Base-by-base conservation (phyloP, 2,113 vertebrate genomes). In the Chrysochloris asiatica region DNA sequence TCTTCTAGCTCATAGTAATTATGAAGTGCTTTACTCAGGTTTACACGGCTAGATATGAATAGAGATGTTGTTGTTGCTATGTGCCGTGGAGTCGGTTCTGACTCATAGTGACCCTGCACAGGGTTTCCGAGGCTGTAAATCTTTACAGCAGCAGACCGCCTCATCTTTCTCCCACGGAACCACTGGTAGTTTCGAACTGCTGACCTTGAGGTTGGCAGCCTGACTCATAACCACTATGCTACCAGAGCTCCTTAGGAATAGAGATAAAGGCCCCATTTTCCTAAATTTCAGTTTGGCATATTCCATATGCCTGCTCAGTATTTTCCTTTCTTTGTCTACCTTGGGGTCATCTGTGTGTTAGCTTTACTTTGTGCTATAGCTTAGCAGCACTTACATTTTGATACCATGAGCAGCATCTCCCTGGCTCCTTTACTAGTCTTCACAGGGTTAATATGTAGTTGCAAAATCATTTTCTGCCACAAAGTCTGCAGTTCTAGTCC, bases 391-490 rank as follows among this genome's bases (percentile, higher is more conserved):
- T 59, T 69, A 33, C 38, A 80, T 63, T 78, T 86, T 69, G 52
- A 43, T 47, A 65, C 38, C 36, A 26, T 52, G 43, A 86, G 22
- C 24, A 43, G 69, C 36, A 41, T 13, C 10, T 43, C 69, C 69
- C 38, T 71, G 36, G 36, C 12, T 71, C 36, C 26, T 91, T 73
- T 48, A 52, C 45, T n/a, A 87, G 5, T 84, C 28, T n/a, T n/a
- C n/a, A n/a, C 28, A 89, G 33, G 24, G 52, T 65, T 17, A 75
- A 52, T 30, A 36, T 83, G 56, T 79, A 77, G 75, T 86, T 86
- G 89, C 52, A 77, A 26, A 28, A 93, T 9, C 36, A 38, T 89
- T 81, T 91, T 50, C n/a, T n/a, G n/a, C n/a, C n/a, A n/a, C n/a
- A n/a, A n/a, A n/a, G n/a, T n/a, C n/a, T n/a, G n/a, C n/a, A n/a